Conservation (phyloP, 2,797 vertebrate species). For the Sebastes vulpes region DNA sequence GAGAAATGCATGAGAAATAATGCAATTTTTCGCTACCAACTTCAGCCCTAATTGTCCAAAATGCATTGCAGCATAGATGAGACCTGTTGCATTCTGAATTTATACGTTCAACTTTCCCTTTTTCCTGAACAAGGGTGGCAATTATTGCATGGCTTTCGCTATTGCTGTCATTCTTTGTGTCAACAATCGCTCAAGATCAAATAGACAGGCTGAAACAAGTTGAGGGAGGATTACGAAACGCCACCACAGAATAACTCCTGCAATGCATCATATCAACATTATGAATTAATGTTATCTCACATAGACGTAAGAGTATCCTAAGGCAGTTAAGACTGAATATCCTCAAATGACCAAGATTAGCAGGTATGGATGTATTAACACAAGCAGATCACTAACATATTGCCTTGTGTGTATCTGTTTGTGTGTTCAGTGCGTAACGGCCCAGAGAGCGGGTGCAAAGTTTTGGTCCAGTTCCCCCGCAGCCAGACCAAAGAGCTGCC, state of each 20-base stretch:
- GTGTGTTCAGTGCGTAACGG: conserved; percentile 90
- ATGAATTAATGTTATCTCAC: too few species aligned
- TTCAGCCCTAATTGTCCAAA: not conserved
- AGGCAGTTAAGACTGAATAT: not conserved
- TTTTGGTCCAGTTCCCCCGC: conserved; percentile 94
- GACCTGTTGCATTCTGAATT: not conserved
- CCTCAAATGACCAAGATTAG: not conserved
- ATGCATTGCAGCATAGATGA: not conserved
- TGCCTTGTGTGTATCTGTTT: not conserved
- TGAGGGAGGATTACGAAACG: not conserved
- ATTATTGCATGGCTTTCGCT: not conserved
- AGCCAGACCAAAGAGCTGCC: conserved; percentile 94
- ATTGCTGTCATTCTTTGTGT: not conserved
- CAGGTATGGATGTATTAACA: not conserved
- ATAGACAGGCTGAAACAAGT: not conserved
- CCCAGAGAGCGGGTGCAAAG: conserved; percentile 93
- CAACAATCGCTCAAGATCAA: not conserved
- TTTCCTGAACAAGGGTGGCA: not conserved
- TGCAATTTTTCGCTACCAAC: fast-evolving
- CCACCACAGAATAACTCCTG: not conserved
- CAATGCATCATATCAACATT: not conserved
- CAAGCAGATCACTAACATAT: not conserved
- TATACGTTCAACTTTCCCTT: not conserved
- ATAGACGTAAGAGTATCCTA: not conserved
- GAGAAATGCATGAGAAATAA: too few species aligned